A percentile compares a stretch with the other conserved stretches of the same genome.
These are phyloP conservation scores for Melanaphis sacchari DNA, from an alignment of 1,140 invertebrate species.

Conservation along the genomic window DNA sequence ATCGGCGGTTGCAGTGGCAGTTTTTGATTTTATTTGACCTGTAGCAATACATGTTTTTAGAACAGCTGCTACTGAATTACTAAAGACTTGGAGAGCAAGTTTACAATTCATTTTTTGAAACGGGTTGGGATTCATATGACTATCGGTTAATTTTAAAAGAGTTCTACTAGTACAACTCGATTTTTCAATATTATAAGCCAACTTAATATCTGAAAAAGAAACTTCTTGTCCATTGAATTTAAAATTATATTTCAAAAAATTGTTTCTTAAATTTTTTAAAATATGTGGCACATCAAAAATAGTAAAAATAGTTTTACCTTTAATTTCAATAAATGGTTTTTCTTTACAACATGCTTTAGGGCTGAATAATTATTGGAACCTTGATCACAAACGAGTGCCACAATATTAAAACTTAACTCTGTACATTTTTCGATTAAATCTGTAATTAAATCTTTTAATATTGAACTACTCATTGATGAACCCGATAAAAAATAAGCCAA, in stretches of 20 bases:
- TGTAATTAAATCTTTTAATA: slow-evolving; percentile 5
- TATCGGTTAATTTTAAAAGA: slow-evolving; percentile 26
- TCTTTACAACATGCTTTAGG: not conserved
- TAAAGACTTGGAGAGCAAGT: slow-evolving; percentile 1
- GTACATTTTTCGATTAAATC: not conserved
- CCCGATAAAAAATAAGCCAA: slow-evolving; percentile 17
- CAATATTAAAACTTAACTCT: not conserved
- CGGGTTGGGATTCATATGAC: not conserved
- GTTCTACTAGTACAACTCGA: slow-evolving; percentile 13
- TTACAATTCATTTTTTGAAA: slow-evolving; percentile 42
- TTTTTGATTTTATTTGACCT: slow-evolving; percentile 30
- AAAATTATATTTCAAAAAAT: not conserved
- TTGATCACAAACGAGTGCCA: slow-evolving; percentile 19
- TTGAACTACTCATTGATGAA: not conserved
- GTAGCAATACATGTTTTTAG: slow-evolving; percentile 6
- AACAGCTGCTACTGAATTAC: not conserved
- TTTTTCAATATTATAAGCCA: slow-evolving; percentile 28
- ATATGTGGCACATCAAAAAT: not conserved
- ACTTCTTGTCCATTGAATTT: not conserved
- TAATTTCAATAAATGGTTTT: not conserved
- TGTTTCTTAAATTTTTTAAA: not conserved
- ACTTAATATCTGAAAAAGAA: not conserved
- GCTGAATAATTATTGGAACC: not conserved
- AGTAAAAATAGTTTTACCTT: not conserved
- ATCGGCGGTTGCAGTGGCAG: not conserved